These are phyloP conservation scores for Sigmodon hispidus DNA, from an alignment of 2,113 vertebrate species.

Conservation along the genomic window DNA sequence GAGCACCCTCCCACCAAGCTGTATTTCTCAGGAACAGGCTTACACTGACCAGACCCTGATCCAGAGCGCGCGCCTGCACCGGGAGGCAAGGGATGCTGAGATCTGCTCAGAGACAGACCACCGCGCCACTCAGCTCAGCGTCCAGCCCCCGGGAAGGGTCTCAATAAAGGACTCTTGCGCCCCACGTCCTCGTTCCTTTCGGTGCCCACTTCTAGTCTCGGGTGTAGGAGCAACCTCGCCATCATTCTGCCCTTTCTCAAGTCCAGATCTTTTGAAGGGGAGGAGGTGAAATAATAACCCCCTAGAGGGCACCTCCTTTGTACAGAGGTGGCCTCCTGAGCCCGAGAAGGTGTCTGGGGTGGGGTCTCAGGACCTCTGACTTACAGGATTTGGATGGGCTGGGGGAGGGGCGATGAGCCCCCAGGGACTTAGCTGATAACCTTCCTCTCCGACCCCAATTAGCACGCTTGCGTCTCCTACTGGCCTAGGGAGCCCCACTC, in stretches of 20 bases:
- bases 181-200: background rate
- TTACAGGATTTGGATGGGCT: background rate
- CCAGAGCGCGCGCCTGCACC: background rate
- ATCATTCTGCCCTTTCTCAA: background rate
- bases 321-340: background rate
- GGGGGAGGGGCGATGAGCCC: background rate
- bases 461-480: background rate
- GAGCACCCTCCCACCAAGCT: background rate
- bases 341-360: background rate
- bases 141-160: background rate
- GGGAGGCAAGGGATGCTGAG: background rate
- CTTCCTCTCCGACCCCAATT: background rate
- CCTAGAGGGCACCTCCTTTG: background rate
- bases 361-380: background rate
- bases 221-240: background rate
- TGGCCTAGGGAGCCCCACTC: background rate
- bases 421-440: background rate
- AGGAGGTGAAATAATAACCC: background rate
- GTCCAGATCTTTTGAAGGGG: background rate
- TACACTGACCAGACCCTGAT: slow-evolving; percentile 70
- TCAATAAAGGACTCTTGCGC: slow-evolving; percentile 70
- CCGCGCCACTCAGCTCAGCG: background rate
- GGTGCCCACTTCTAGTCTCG: background rate
- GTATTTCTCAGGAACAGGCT: slow-evolving; percentile 46
- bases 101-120: slow-evolving; percentile 37